Conservation (phyloP, 2,797 vertebrate genomes). For the Spea hammondii region DNA sequence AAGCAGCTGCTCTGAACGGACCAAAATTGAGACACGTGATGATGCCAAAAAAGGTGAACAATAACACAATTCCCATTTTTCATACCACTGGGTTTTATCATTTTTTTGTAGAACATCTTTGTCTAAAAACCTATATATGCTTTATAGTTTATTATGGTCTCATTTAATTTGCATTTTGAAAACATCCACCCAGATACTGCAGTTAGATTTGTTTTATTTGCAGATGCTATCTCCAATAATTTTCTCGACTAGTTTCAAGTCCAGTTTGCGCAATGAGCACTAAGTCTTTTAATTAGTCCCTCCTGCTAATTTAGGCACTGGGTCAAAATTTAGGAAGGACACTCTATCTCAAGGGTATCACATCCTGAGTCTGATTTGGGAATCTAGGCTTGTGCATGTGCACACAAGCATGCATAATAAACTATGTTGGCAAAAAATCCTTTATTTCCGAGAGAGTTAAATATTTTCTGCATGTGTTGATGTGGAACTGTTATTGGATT, state of each 20-base stretch:
- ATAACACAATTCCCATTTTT: too few species aligned
- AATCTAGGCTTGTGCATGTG: constrained; percentile 40
- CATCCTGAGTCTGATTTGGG: constrained; percentile 46
- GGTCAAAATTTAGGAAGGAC: constrained; percentile 52
- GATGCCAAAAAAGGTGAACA: too few species aligned
- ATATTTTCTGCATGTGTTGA: constrained; percentile 46
- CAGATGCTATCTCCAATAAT: constrained; percentile 49
- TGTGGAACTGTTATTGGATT: constrained; percentile 39
- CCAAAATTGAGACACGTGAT: too few species aligned
- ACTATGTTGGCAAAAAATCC: constrained; percentile 41
- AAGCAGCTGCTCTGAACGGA: too few species aligned
- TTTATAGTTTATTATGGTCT: too few species aligned
- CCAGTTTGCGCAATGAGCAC: constrained; percentile 47
- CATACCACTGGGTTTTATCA: too few species aligned
- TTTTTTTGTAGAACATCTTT: too few species aligned
- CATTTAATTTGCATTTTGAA: too few species aligned
- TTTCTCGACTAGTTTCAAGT: constrained; percentile 50
- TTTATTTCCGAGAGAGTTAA: constrained; percentile 44
- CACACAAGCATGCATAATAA: constrained; percentile 54
- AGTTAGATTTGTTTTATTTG: constrained; percentile 48
- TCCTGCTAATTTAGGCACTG: constrained; percentile 54
- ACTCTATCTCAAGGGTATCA: constrained; percentile 46
- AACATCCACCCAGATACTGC: constrained; percentile 34
- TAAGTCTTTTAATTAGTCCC: constrained; percentile 54
- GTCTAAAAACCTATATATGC: too few species aligned